Evolutionary conservation across 2,797 vertebrate species (phyloP).

Genomic region (Synaphobranchus kaupii): DNA sequence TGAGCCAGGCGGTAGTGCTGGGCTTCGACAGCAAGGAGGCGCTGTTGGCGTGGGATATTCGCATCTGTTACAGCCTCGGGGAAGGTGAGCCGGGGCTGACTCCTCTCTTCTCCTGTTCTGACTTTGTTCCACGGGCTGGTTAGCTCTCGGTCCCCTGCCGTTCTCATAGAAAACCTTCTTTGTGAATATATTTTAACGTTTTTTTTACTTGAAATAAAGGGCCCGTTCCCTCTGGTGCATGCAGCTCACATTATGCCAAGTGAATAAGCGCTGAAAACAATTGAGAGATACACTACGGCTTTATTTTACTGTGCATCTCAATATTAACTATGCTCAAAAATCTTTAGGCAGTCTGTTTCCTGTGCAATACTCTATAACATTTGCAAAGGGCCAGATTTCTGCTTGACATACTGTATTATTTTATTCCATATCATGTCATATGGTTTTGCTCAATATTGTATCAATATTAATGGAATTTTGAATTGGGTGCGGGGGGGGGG

Average conservation of each 20-base stretch:
- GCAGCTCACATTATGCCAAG: background rate
- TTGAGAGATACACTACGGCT: background rate
- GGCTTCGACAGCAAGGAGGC: constrained; percentile 90
- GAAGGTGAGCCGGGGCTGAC: constrained; percentile 77
- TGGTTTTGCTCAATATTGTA: background rate
- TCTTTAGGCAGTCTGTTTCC: constrained; percentile 27
- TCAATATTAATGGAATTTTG: background rate
- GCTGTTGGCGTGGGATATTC: constrained; percentile 87
- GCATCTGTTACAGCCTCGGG: constrained; percentile 86
- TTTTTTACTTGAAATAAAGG: background rate
- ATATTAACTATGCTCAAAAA: background rate
- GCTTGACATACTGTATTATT: background rate
- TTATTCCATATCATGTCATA: background rate
- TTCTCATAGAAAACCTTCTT: background rate
- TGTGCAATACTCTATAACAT: constrained; percentile 31
- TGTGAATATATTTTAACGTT: background rate
- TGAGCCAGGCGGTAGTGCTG: constrained; percentile 84
- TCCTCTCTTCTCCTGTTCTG: background rate
- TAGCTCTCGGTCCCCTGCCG: background rate
- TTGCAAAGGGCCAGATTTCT: background rate
- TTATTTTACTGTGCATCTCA: background rate
- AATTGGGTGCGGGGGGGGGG: too few relatives aligned
- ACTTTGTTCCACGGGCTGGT: background rate
- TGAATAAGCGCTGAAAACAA: background rate
- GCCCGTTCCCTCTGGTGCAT: background rate